Evolutionary conservation across 2,797 vertebrate genomes (phyloP).

Genomic region (Enteromius paludinosus): DNA sequence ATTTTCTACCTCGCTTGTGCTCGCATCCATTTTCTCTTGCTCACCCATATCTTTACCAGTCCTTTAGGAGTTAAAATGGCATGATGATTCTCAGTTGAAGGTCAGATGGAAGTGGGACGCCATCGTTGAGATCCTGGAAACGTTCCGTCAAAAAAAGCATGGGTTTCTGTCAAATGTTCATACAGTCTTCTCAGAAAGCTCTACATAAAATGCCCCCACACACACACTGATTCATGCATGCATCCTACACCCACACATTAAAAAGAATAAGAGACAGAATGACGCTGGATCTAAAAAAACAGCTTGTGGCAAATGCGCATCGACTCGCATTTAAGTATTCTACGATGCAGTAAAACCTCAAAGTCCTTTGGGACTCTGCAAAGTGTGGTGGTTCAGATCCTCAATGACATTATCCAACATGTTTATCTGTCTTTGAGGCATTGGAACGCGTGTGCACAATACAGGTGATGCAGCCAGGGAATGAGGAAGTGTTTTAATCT

Average conservation of each 20-base stretch:
- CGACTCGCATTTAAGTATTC: slow-evolving; percentile 32
- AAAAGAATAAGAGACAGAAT: slow-evolving; percentile 34
- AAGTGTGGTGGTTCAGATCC: slow-evolving; percentile 37
- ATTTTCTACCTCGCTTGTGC: not conserved
- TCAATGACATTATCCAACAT: slow-evolving; percentile 24
- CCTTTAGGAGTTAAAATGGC: not conserved
- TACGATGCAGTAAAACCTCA: slow-evolving; percentile 26
- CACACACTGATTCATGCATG: slow-evolving; percentile 20
- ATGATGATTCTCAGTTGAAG: not conserved
- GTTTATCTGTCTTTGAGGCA: slow-evolving; percentile 45
- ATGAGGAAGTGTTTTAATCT: slow-evolving; percentile 21
- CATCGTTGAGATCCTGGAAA: not conserved
- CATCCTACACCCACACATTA: slow-evolving; percentile 23
- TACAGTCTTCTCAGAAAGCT: not conserved
- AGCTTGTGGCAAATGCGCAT: not conserved
- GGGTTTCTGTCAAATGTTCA: not conserved
- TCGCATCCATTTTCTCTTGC: slow-evolving; percentile 4
- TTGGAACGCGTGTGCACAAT: not conserved
- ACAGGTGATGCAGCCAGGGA: slow-evolving; percentile 19
- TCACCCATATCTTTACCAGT: not conserved
- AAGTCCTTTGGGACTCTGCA: slow-evolving; percentile 24
- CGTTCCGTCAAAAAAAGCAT: not conserved
- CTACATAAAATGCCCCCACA: not conserved
- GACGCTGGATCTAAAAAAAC: not conserved
- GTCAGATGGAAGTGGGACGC: not conserved